phyloP scores from a whole-genome alignment of 2,888 invertebrate species.

The Plagodis pulveraria region DNA sequence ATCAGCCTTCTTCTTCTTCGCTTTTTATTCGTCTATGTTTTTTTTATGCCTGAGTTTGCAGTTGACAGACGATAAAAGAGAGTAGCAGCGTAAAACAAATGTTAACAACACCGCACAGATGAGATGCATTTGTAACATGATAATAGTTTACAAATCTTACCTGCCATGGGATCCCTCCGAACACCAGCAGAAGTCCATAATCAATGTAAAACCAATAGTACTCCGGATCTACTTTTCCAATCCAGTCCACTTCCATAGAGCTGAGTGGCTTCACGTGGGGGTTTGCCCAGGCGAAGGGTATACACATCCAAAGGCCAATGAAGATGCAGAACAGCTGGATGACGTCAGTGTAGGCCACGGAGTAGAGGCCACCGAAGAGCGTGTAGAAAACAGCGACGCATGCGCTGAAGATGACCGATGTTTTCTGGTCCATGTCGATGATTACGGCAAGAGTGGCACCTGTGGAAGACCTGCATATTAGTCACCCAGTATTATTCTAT shows the following conservation, averaged over 20 bases:
- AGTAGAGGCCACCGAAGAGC: constrained; percentile 98
- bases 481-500: too few relatives aligned
- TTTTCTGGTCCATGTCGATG: constrained; percentile 96
- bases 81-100: too few relatives aligned
- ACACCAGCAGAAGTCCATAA: constrained; percentile 94
- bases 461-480: constrained; percentile 49
- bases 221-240: constrained; percentile 89
- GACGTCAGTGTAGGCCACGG: constrained; percentile 99
- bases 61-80: too few relatives aligned
- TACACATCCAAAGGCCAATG: constrained; percentile 98
- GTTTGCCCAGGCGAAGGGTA: constrained; percentile 97
- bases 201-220: constrained; percentile 94
- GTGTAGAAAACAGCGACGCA: constrained; percentile 99
- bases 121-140: too few relatives aligned
- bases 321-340: constrained; percentile 99
- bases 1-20: too few relatives aligned
- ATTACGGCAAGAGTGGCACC: constrained; percentile 98
- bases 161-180: constrained; percentile 99
- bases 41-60: too few relatives aligned
- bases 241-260: constrained; percentile 95
- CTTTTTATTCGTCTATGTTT: too few relatives aligned
- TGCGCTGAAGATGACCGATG: constrained; percentile 97
- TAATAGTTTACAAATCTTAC: constrained; percentile 59
- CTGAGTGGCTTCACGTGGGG: constrained; percentile 93
- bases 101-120: too few relatives aligned